Base-by-base conservation (phyloP, 2,888 invertebrate genomes). In the Thereva unica region DNA sequence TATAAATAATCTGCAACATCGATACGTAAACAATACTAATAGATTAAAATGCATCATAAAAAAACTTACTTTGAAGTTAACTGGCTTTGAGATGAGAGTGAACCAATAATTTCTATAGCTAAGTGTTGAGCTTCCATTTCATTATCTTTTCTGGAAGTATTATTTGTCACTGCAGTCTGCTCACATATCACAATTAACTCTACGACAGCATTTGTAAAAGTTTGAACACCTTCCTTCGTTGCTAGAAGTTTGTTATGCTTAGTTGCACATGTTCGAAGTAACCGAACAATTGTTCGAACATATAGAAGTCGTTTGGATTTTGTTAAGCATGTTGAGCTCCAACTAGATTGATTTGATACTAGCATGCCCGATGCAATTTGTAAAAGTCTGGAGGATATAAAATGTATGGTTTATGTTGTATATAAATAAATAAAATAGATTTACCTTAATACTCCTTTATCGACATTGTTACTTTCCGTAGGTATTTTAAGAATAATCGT, bases 401-500 rank as follows among this genome's bases (percentile, higher is more conserved):
- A 59, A 5, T 55, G 45, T 69, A 66, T 66, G 54, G 66, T 55
- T 45, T 47, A 68, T 59, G 23, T 47, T 56, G 5, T 63, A 67
- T 38, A 7, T 8, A n/a, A 44, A 41, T n/a, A 68, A 68, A 12
- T 12, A 3, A 9, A n/a, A 5, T 7, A 8, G 34, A 78, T 80
- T 76, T 77, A 87, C 87, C 85, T 84, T 67, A 88, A 80, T 37
- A 87, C 82, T 49, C 85, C 84, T 56, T 82, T 80, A 75, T 88
- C 87, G 56, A 86, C 82, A 68, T 85, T 83, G 71, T 84, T 81
- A 67, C 80, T 82, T 66, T 80, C 79, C 1, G 75, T 71, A 68
- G 84, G 83, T 40, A 80, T 75, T 72, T 81, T 82, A 34, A 91
- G 80, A 41, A 90, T 84, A 67, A 89, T 88, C 61, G 84, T 81